Conservation (phyloP, 35 echinoderm and acorn worm species). For the Diadema setosum region DNA sequence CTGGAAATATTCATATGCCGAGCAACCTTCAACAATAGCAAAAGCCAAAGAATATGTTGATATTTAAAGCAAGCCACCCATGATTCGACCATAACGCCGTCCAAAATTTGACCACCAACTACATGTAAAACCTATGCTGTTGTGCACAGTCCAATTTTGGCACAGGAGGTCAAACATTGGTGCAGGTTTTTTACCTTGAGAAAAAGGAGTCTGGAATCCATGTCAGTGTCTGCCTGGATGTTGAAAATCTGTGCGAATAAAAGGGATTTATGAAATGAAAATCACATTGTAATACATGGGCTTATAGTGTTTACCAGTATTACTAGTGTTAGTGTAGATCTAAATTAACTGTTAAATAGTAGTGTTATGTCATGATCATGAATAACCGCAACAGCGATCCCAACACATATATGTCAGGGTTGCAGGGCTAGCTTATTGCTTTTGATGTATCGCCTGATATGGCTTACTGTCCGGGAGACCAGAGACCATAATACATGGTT, state of each 20-base stretch:
- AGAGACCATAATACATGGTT: no score
- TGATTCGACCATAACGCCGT: not conserved
- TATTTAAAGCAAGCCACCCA: not conserved
- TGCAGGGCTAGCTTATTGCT: not conserved
- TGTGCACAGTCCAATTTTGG: no score
- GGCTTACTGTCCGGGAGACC: no score
- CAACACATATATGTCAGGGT: not conserved
- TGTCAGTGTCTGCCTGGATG: constrained; percentile 90
- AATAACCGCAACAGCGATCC: not conserved
- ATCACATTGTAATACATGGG: not conserved
- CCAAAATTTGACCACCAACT: not conserved
- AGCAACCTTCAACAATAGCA: not conserved
- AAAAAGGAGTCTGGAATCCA: constrained; percentile 97
- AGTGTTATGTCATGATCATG: not conserved
- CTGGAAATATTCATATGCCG: not conserved
- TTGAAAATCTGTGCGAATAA: constrained; percentile 85
- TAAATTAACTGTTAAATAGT: not conserved
- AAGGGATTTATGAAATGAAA: not conserved
- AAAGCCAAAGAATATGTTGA: not conserved
- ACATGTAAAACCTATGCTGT: not conserved
- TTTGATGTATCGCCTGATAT: no score
- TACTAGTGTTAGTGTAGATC: not conserved
- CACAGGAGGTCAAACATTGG: not conserved
- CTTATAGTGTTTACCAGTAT: not conserved
- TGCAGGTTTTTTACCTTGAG: constrained; percentile 65